A percentile compares a stretch with the other conserved stretches of the same genome.
Evolutionary conservation across 2,888 invertebrate genomes (phyloP).

Genomic region (Trichogramma dendrolimi): DNA sequence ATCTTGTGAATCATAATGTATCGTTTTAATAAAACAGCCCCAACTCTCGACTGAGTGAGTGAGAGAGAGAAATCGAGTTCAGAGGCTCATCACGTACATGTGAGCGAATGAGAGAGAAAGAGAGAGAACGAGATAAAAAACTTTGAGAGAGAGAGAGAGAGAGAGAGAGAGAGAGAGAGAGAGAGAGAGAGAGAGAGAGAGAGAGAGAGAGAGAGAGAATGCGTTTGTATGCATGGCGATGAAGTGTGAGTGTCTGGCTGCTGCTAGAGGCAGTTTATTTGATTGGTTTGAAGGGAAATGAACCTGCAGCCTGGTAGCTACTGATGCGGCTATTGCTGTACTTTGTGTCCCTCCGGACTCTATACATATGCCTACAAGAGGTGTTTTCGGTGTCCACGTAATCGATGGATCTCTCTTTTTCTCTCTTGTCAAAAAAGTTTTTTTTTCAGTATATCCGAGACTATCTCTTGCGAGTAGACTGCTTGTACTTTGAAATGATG

Average conservation of each 20-base stretch:
- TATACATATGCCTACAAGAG: background rate
- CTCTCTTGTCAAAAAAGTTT: no score
- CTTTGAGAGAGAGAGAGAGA: conserved; percentile 8
- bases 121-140: background rate
- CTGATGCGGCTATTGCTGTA: background rate
- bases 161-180: conserved; percentile 6
- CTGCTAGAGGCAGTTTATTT: conserved; percentile 8
- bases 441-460: no score
- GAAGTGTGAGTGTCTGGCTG: background rate
- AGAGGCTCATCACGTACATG: conserved; percentile 9
- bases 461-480: no score
- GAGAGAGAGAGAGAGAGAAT: conserved; percentile 13
- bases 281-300: conserved; percentile 13
- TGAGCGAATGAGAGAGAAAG: conserved; percentile 6
- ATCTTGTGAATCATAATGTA: conserved; percentile 51
- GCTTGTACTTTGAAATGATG: no score
- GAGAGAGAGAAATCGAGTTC: conserved; percentile 1
- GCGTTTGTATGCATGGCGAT: conserved; percentile 10
- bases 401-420: conserved; percentile 6
- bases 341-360: no score
- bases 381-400: conserved; percentile 15
- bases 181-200: conserved; percentile 17
- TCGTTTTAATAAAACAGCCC: conserved; percentile 46
- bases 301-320: conserved; percentile 5
- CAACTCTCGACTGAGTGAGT: conserved; percentile 33